Conservation (phyloP, 2,888 invertebrate genomes). For the Nomada fucata region DNA sequence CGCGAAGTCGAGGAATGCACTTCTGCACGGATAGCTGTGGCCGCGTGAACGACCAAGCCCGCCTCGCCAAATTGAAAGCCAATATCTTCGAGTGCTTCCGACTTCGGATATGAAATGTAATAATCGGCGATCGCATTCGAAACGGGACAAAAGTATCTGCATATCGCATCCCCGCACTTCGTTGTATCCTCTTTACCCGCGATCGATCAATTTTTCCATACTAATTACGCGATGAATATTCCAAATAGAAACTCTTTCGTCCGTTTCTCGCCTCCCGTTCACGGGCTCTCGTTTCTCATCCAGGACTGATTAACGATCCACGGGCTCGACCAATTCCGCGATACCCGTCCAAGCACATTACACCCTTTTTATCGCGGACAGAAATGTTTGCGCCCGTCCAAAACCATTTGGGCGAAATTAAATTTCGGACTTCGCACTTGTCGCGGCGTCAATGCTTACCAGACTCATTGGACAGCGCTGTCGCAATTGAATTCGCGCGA, state of each 20-base stretch:
- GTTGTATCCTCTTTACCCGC: neutral
- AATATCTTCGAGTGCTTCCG: constrained; percentile 41
- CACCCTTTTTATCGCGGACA: too few relatives aligned
- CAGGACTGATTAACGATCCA: too few relatives aligned
- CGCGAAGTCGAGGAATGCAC: constrained; percentile 45
- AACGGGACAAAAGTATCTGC: constrained; percentile 18
- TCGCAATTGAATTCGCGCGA: neutral
- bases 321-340: too few relatives aligned
- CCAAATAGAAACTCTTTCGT: too few relatives aligned
- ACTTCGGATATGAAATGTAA: constrained; percentile 51
- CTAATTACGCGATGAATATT: neutral
- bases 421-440: too few relatives aligned
- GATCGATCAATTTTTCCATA: constrained; percentile 38
- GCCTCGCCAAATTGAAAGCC: constrained; percentile 55
- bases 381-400: too few relatives aligned
- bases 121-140: constrained; percentile 45
- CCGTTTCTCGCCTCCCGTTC: too few relatives aligned
- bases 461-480: neutral
- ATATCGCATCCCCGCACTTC: constrained; percentile 49
- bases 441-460: neutral
- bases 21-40: constrained; percentile 13
- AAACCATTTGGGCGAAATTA: too few relatives aligned
- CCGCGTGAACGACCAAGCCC: constrained; percentile 30
- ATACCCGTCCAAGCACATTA: too few relatives aligned
- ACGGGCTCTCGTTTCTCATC: too few relatives aligned